A percentile compares a stretch with the other conserved stretches of the same genome.
Evolutionary conservation across 2,113 vertebrate genomes (phyloP).

Genomic region (Malaclemys terrapin): DNA sequence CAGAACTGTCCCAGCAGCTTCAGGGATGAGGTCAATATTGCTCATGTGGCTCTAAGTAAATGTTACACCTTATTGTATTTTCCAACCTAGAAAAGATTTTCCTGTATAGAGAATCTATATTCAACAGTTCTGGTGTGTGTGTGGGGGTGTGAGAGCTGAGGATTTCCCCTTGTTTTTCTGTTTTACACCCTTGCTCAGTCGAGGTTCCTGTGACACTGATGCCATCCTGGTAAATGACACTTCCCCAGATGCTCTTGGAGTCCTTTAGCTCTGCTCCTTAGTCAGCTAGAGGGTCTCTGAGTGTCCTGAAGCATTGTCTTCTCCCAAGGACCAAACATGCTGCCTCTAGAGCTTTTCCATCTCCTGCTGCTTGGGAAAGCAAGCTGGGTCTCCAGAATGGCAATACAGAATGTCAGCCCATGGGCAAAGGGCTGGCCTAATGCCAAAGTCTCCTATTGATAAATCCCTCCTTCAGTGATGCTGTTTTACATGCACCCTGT

Average conservation of each 20-base stretch:
- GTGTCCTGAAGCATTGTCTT: accelerated
- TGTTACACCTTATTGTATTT: accelerated
- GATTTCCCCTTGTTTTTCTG: not conserved
- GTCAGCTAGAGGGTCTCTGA: not conserved
- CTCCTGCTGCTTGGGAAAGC: accelerated
- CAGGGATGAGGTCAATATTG: not conserved
- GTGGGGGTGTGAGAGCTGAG: not conserved
- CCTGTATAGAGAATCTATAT: not conserved
- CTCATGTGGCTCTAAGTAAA: not conserved
- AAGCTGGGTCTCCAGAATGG: not conserved
- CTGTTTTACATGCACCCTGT: not conserved
- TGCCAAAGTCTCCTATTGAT: not conserved
- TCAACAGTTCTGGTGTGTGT: accelerated
- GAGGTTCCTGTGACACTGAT: not conserved
- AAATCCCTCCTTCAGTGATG: not conserved
- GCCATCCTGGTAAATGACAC: not conserved
- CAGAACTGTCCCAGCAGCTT: not conserved
- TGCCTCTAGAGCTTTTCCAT: not conserved
- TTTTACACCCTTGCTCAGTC: not conserved
- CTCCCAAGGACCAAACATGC: not conserved
- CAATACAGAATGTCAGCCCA: not conserved
- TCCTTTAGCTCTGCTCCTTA: accelerated
- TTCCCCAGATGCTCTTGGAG: not conserved
- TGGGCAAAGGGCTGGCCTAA: accelerated
- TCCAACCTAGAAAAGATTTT: not conserved